These are phyloP conservation scores for Nephila pilipes DNA, from an alignment of 1,140 invertebrate genomes.

Conservation along the genomic window DNA sequence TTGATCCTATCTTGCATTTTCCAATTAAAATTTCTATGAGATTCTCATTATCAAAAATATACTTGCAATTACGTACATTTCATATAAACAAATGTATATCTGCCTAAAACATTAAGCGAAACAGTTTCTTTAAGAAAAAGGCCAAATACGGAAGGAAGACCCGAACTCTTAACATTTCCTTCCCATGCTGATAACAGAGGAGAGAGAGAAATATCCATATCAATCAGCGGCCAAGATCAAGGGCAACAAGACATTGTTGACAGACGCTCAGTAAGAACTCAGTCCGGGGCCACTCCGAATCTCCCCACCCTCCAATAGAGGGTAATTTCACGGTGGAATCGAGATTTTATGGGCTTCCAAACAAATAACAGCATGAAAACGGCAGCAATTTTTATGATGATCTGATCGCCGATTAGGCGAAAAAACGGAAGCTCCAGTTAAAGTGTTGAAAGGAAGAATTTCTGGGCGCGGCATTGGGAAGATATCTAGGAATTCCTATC, in stretches of 20 bases:
- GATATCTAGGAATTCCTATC: conserved; percentile 9
- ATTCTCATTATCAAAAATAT: too few species aligned
- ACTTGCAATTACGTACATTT: neutral
- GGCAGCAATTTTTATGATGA: conserved; percentile 21
- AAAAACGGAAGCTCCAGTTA: conserved; percentile 20
- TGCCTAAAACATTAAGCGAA: neutral
- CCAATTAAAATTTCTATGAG: too few species aligned
- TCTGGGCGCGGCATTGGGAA: neutral
- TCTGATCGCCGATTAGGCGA: conserved; percentile 18
- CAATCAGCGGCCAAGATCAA: conserved; percentile 40
- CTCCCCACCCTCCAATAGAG: neutral
- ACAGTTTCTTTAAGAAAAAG: neutral
- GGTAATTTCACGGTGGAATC: neutral
- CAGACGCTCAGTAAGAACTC: neutral
- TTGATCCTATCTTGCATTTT: too few species aligned
- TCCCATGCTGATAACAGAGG: conserved; percentile 15
- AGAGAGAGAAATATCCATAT: neutral
- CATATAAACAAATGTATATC: neutral
- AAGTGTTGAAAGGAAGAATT: conserved; percentile 39
- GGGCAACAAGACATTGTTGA: conserved; percentile 27
- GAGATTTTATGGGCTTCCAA: conserved; percentile 9
- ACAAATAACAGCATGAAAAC: conserved; percentile 26
- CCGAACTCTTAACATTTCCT: neutral
- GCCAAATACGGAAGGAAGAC: conserved; percentile 47
- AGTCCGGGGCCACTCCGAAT: too few species aligned